A percentile compares a stretch with the other conserved stretches of the same genome.
Evolutionary conservation across 2,797 vertebrate species (phyloP).

Genomic region (Coilia nasus): DNA sequence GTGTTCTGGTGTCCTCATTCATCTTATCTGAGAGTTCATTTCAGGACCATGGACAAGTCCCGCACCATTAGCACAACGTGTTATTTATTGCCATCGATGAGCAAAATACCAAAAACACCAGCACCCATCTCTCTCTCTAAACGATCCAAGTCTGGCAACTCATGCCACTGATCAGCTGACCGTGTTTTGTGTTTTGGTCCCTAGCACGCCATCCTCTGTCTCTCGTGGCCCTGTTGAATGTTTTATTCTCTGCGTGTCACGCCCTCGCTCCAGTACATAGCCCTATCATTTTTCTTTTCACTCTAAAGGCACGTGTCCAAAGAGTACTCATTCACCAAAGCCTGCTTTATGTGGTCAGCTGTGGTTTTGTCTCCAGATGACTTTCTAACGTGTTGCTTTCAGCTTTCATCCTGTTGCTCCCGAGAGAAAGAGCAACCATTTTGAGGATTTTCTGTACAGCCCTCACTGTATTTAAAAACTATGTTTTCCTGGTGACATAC

Average conservation of each 20-base stretch:
- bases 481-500: slow-evolving; percentile 36
- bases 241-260: neutral
- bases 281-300: neutral
- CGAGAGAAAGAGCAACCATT: neutral
- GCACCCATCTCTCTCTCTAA: neutral
- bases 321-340: neutral
- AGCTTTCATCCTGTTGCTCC: neutral
- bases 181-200: neutral
- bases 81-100: neutral
- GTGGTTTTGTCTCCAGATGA: neutral
- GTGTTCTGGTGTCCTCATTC: neutral
- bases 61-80: neutral
- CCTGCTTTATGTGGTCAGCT: neutral
- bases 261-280: neutral
- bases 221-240: slow-evolving; percentile 6
- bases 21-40: slow-evolving; percentile 47
- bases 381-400: neutral
- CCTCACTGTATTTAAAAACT: slow-evolving; percentile 34
- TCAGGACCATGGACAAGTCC: slow-evolving; percentile 78
- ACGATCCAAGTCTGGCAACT: neutral
- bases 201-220: neutral
- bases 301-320: neutral
- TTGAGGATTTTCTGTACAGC: slow-evolving; percentile 32
- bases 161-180: neutral
- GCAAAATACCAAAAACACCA: neutral